Evolutionary conservation across 2,888 invertebrate genomes (phyloP).

Genomic region (Callinectes sapidus): DNA sequence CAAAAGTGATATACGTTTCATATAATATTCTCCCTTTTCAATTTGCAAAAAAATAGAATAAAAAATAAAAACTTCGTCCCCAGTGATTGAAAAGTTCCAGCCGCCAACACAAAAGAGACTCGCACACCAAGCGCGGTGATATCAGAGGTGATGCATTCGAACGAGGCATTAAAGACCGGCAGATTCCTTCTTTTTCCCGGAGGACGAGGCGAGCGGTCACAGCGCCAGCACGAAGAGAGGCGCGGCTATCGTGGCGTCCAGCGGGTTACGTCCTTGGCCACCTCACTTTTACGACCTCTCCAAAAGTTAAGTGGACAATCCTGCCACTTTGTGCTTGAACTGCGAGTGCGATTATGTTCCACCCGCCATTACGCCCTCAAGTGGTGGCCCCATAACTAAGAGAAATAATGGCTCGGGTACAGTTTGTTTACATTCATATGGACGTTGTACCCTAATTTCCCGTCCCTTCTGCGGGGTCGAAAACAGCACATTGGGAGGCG

Average conservation of each 20-base stretch:
- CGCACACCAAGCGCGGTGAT: background rate
- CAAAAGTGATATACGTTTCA: background rate
- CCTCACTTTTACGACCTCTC: slow-evolving; percentile 48
- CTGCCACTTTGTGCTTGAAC: slow-evolving; percentile 45
- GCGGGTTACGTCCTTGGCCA: slow-evolving; percentile 2
- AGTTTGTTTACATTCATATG: slow-evolving; percentile 48
- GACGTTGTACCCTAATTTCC: slow-evolving; percentile 34
- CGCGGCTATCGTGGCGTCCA: background rate
- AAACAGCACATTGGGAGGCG: background rate
- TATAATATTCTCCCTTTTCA: background rate
- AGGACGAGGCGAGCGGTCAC: background rate
- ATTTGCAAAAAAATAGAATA: background rate
- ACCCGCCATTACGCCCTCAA: slow-evolving; percentile 24
- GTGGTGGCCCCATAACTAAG: slow-evolving; percentile 44
- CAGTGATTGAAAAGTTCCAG: background rate
- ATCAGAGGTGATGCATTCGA: background rate
- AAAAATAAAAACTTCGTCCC: background rate
- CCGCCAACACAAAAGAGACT: background rate
- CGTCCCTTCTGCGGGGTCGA: slow-evolving; percentile 27
- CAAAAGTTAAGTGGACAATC: slow-evolving; percentile 55
- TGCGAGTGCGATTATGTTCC: slow-evolving; percentile 46
- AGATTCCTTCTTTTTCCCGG: background rate
- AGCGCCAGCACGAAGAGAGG: background rate
- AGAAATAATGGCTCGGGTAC: slow-evolving; percentile 44
- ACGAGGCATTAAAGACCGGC: background rate